Evolutionary conservation across 2,797 vertebrate species (phyloP), one percentile per base, ranked within the genome.

Genomic region (Phrynocephalus vlangalii): DNA sequence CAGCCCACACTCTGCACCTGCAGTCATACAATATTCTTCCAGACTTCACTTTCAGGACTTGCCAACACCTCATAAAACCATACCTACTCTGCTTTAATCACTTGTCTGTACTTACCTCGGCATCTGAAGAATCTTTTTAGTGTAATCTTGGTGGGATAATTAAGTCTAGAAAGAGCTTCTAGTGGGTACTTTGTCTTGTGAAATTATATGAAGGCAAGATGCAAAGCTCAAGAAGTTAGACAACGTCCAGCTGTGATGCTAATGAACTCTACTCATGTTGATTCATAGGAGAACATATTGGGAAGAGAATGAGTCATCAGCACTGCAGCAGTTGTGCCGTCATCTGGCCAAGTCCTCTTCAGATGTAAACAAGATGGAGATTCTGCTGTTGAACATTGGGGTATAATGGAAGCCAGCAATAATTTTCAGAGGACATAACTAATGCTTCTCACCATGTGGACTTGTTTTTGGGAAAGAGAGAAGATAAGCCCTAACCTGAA

Each of bases 301-400:
- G n/a, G 38, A 24, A 22, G 56, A 24, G 30, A n/a, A 60, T 60
- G 38, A 13, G 56, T 68, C 30, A 20, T 38, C 85, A 71, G 15
- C 50, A 44, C 38, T 44, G 38, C 38, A 18, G 67, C 48, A 70
- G 11, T 33, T 60, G 68, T n/a, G 33, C 24, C 72, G 50, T 72
- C 52, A 80, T 86, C 77, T 48, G 85, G 38, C 20, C 80, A 70
- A 73, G 70, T 86, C 78, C 72, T 73, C 52, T 30, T 30, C 70
- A 81, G 52, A 81, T 26, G n/a, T 11, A 86, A 81, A 63, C 63
- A 81, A 48, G 68, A 86, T 73, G 33, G 76, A 86, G 44, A 81
- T 81, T 16, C 63, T 81, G 52, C 48, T 66, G 30, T 28, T 66
- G 20, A 75, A 33, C 30, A 60, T 38, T 13, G 22, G 30, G n/a